These are phyloP conservation scores for Eurytoma adleriae DNA, from an alignment of 2,888 invertebrate species.

Conservation along the genomic window DNA sequence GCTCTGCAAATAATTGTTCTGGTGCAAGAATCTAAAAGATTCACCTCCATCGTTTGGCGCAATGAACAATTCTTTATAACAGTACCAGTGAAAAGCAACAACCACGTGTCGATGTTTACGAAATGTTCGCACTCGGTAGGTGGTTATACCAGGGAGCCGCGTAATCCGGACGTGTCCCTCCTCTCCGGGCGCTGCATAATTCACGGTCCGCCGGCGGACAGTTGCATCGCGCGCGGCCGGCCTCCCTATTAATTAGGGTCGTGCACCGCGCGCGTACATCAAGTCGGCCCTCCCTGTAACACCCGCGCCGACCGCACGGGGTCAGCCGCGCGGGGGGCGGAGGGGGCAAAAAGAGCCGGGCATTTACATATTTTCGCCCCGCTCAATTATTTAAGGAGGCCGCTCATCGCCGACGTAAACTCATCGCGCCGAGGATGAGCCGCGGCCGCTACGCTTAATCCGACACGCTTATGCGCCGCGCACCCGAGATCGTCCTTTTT, in stretches of 20 bases:
- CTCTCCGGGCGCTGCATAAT: slow-evolving; percentile 64
- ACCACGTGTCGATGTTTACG: slow-evolving; percentile 64
- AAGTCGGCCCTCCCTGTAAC: slow-evolving; percentile 61
- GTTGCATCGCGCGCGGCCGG: slow-evolving; percentile 74
- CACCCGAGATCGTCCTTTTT: slow-evolving; percentile 5
- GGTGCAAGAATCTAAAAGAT: too few species aligned
- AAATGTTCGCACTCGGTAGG: slow-evolving; percentile 23
- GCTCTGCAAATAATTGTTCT: too few species aligned
- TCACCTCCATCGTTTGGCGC: too few species aligned
- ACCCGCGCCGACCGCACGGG: slow-evolving; percentile 6
- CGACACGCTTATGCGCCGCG: background rate
- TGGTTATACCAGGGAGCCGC: too few species aligned
- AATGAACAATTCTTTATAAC: background rate
- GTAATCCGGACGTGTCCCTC: background rate
- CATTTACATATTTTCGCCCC: slow-evolving; percentile 65
- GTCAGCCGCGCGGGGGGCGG: background rate
- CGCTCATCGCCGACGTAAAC: slow-evolving; percentile 63
- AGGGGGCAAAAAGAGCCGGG: slow-evolving; percentile 9
- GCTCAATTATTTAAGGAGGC: slow-evolving; percentile 61
- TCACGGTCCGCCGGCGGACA: slow-evolving; percentile 68
- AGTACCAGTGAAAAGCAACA: slow-evolving; percentile 33
- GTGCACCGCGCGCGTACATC: slow-evolving; percentile 73
- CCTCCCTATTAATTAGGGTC: slow-evolving; percentile 75
- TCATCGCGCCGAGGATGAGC: slow-evolving; percentile 51
- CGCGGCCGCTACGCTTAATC: background rate